Evolutionary conservation across 2,113 vertebrate species (phyloP).

Genomic region (Electrona antarctica): DNA sequence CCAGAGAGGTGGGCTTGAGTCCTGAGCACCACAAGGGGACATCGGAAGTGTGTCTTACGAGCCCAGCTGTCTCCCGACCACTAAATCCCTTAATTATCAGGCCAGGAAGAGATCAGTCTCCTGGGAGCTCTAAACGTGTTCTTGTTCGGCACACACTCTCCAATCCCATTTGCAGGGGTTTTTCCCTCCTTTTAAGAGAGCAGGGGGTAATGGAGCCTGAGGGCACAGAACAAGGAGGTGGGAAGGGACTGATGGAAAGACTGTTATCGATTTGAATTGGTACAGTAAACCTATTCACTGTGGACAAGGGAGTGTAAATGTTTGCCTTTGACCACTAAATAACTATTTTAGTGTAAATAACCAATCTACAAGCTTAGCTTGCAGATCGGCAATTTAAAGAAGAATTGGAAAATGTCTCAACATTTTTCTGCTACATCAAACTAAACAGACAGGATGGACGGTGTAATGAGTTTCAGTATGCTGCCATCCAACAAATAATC

Average conservation of each 20-base stretch:
- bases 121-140: conserved; percentile 55
- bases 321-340: background rate
- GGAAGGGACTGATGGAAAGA: conserved; percentile 21
- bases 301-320: conserved; percentile 18
- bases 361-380: too few relatives aligned
- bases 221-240: conserved; percentile 37
- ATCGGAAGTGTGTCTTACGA: conserved; percentile 54
- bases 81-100: conserved; percentile 75
- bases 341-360: too few relatives aligned
- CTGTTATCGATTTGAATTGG: conserved; percentile 37
- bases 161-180: conserved; percentile 56
- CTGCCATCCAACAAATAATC: too few relatives aligned
- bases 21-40: conserved; percentile 51
- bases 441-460: background rate
- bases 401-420: too few relatives aligned
- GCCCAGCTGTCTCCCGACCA: conserved; percentile 63
- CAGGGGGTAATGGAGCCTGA: conserved; percentile 43
- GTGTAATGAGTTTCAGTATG: too few relatives aligned
- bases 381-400: too few relatives aligned
- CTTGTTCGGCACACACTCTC: conserved; percentile 56
- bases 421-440: too few relatives aligned
- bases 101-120: conserved; percentile 51
- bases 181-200: conserved; percentile 22
- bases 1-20: conserved; percentile 55
- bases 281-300: conserved; percentile 1